Evolutionary conservation across 1,140 invertebrate species (phyloP).

Genomic region (Drosophila tani): DNA sequence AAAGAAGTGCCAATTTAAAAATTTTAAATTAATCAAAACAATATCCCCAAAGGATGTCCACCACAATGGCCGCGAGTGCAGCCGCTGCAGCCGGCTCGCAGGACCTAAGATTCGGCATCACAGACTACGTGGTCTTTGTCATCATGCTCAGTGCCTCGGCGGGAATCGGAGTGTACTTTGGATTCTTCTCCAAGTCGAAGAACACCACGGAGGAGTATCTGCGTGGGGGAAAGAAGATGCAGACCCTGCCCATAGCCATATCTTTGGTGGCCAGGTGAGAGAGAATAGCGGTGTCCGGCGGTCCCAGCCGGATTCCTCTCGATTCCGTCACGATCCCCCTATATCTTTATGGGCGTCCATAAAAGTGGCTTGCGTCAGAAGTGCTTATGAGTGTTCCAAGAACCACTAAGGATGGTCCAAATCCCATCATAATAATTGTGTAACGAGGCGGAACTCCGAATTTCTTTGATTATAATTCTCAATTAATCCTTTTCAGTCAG

Average conservation of each 20-base stretch:
- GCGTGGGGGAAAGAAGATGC: conserved; percentile 88
- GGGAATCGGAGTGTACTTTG: conserved; percentile 89
- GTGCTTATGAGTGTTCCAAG: conserved; percentile 1
- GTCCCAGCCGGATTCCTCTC: conserved; percentile 22
- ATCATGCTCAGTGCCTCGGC: conserved; percentile 88
- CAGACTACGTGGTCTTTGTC: conserved; percentile 88
- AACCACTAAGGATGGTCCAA: background rate
- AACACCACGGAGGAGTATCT: conserved; percentile 86
- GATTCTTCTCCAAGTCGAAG: conserved; percentile 84
- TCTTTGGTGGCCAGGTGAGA: conserved; percentile 88
- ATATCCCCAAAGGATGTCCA: conserved; percentile 33
- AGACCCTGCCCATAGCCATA: conserved; percentile 88
- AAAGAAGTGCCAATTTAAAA: background rate
- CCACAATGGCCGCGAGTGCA: conserved; percentile 14
- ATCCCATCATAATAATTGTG: background rate
- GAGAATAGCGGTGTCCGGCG: conserved; percentile 15
- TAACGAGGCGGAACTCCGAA: background rate
- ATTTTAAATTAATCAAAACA: background rate
- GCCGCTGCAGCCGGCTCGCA: conserved; percentile 3
- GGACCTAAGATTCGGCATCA: conserved; percentile 81
- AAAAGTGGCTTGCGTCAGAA: conserved; percentile 36
- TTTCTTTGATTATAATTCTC: background rate
- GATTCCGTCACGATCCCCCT: conserved; percentile 18
- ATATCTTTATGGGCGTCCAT: conserved; percentile 5
- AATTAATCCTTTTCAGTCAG: conserved; percentile 86